Percentiles rank a stretch among this genome's conserved stretches.
Evolutionary conservation across 2,113 vertebrate genomes (phyloP).

Genomic region (Nothobranchius furzeri): DNA sequence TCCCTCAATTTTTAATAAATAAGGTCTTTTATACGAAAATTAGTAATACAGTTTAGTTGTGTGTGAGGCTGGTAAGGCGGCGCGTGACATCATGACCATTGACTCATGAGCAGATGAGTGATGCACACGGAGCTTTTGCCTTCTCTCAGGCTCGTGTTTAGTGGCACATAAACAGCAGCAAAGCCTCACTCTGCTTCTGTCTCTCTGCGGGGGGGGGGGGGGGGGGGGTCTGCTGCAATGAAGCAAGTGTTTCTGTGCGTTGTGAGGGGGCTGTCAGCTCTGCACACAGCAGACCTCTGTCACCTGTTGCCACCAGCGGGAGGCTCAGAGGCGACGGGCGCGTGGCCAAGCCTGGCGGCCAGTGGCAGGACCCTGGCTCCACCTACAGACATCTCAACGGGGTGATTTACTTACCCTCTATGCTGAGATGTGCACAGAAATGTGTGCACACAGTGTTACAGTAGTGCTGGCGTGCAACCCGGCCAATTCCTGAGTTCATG

Average conservation of each 20-base stretch:
- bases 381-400: conserved; percentile 55
- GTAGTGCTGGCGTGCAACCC: background rate
- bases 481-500: conserved; percentile 5
- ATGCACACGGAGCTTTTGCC: conserved; percentile 73
- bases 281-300: conserved; percentile 76
- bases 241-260: conserved; percentile 70
- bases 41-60: conserved; percentile 70
- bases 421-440: conserved; percentile 40
- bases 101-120: conserved; percentile 81
- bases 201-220: conserved; percentile 5
- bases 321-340: conserved; percentile 53
- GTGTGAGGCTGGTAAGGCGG: conserved; percentile 70
- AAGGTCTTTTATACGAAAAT: conserved; percentile 76
- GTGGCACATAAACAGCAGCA: conserved; percentile 61
- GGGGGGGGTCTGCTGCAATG: conserved; percentile 49
- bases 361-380: conserved; percentile 54
- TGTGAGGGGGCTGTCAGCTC: conserved; percentile 59
- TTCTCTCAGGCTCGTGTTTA: conserved; percentile 50
- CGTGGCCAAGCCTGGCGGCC: conserved; percentile 54
- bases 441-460: background rate
- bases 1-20: conserved; percentile 73
- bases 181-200: conserved; percentile 53
- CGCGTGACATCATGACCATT: conserved; percentile 80
- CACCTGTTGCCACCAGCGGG: conserved; percentile 75
- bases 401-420: conserved; percentile 46